Conservation (phyloP, 1,140 invertebrate genomes). For the Drosophila aff. region DNA sequence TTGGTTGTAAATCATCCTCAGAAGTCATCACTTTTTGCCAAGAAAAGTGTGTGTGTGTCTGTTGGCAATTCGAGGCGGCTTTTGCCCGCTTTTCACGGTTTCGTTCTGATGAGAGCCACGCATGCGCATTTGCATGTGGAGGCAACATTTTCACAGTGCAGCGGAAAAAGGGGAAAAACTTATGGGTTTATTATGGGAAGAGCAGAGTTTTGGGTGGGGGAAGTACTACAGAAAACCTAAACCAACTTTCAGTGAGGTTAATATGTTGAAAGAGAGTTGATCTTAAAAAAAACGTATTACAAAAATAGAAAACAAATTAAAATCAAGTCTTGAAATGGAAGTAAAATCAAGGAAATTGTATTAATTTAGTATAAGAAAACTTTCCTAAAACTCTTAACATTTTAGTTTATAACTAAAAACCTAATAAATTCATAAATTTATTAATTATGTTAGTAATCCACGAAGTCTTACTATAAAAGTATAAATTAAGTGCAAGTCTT, state of each 20-base stretch:
- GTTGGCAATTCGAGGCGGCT: constrained; percentile 22
- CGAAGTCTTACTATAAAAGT: too few species aligned
- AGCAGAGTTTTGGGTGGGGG: background rate
- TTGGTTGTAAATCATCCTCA: constrained; percentile 51
- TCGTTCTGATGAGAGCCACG: constrained; percentile 44
- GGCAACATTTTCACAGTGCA: constrained; percentile 52
- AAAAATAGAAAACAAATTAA: too few species aligned
- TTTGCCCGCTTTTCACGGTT: constrained; percentile 20
- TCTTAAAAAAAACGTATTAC: background rate
- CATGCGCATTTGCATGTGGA: constrained; percentile 74
- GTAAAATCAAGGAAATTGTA: background rate
- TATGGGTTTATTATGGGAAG: background rate
- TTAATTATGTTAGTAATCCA: too few species aligned
- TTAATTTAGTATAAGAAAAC: too few species aligned
- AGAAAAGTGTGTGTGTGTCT: background rate
- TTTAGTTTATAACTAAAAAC: too few species aligned
- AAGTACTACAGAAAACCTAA: too few species aligned
- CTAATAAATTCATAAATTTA: too few species aligned
- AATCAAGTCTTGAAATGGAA: background rate
- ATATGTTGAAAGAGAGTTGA: too few species aligned
- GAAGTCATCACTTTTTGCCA: constrained; percentile 6
- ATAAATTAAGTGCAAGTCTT: too few species aligned
- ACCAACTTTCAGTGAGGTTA: too few species aligned
- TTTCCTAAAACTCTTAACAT: too few species aligned
- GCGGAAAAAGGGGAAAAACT: constrained; percentile 1